phyloP scores from a whole-genome alignment of 2,113 vertebrate genomes.

The Callithrix jacchus region DNA sequence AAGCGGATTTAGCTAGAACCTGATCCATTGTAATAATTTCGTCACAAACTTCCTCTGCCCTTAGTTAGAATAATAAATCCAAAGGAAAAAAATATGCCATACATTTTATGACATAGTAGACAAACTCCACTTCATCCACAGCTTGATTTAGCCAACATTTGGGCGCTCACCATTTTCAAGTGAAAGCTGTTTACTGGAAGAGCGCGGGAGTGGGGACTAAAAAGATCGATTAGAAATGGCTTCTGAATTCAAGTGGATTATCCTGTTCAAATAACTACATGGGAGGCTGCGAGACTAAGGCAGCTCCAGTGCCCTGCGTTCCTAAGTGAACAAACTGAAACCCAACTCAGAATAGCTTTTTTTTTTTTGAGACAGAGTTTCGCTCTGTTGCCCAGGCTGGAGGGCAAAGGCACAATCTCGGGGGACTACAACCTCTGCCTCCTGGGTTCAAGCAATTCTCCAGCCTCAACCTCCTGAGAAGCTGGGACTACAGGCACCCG shows the following conservation, averaged over 20 bases:
- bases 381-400: too few species aligned
- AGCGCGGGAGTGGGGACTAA: neutral
- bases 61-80: conserved; percentile 30
- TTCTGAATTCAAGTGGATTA: neutral
- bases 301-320: neutral
- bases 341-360: neutral
- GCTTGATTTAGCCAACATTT: neutral
- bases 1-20: neutral
- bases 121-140: neutral
- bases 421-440: too few species aligned
- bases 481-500: too few species aligned
- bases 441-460: too few species aligned
- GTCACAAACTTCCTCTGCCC: neutral
- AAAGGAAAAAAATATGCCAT: neutral
- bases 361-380: too few species aligned
- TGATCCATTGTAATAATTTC: conserved; percentile 18
- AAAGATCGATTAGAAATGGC: neutral
- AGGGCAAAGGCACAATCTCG: too few species aligned
- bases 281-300: neutral
- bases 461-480: too few species aligned
- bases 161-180: neutral
- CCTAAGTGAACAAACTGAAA: neutral
- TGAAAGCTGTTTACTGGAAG: neutral
- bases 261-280: neutral
- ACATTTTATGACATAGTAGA: neutral